Base-by-base conservation (phyloP, 2,113 vertebrate species). In the Ramphastos sulfuratus region DNA sequence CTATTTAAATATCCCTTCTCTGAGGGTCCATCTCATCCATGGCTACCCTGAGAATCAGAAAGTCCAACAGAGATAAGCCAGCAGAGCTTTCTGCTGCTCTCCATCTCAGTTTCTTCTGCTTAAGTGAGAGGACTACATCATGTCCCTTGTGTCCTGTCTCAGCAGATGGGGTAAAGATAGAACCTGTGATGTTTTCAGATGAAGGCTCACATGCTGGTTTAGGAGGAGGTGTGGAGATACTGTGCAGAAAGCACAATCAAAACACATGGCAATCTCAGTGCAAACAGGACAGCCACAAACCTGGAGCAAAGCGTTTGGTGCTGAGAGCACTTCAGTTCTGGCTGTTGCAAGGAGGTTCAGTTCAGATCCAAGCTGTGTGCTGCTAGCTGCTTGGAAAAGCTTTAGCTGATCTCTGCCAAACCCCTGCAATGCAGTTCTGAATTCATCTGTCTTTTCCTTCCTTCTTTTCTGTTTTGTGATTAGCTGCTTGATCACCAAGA, bases 311-410 rank as follows among this genome's bases (percentile, higher is more conserved):
- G 66, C 1, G 4, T 50, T 89, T 16, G 9, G 58, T 72, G 25
- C 63, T 46, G 37, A 61, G 73, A 83, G 65, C 21, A 8, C 54
- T 46, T 84, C 17, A 65, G 30, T 75, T 78, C 77, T 92, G 87
- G 39, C 70, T 79, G 33, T 72, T 89, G 55, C 16, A 15, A 31
- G 24, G 60, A 92, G 61, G 48, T 79, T 17, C 30, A 25, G 27
- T 71, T 88, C 7, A 66, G 55, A 59, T 78, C 54, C 55, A 76
- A 85, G 28, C 74, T 42, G 13, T 69, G 61, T 28, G 5, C 69
- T 81, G 42, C 73, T 64, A 48, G 65, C 55, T 70, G n/a, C 81
- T 84, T 90, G 94, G 86, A 86, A 90, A 90, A 89, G 50, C 77
- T 78, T 71, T 61, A 55, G 15, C 16, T 39, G 63, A 5, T 75